Conservation (phyloP, 1,140 invertebrate species). For the Epicauta chinensis region DNA sequence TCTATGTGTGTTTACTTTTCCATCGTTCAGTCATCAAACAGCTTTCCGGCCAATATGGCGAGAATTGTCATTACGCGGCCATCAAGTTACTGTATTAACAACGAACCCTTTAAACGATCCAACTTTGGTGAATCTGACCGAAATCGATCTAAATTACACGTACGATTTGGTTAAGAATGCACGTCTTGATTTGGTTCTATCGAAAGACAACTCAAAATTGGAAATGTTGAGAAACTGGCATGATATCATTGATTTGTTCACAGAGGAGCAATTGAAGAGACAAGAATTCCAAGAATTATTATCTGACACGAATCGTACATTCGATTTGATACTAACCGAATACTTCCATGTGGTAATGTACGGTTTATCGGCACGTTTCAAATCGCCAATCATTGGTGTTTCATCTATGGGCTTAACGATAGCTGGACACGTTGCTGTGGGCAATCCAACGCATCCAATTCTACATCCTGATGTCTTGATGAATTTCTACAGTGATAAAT, state of each 20-base stretch:
- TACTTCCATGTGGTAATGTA: conserved; percentile 26
- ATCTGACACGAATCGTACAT: conserved; percentile 25
- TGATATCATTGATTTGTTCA: conserved; percentile 28
- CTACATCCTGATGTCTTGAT: conserved; percentile 40
- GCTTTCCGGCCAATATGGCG: conserved; percentile 40
- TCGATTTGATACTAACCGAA: conserved; percentile 35
- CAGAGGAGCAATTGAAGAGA: conserved; percentile 37
- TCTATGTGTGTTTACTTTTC: conserved; percentile 44
- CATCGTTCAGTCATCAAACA: conserved; percentile 51
- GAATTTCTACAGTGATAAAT: conserved; percentile 26
- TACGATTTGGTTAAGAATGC: conserved; percentile 5
- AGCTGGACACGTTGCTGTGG: conserved; percentile 29
- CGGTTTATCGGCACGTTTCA: conserved; percentile 22
- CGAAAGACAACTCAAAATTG: conserved; percentile 3
- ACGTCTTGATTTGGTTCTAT: neutral
- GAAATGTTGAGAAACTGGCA: neutral
- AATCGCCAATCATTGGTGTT: conserved; percentile 31
- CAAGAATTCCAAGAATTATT: conserved; percentile 37
- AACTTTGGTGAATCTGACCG: conserved; percentile 16
- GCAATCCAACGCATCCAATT: conserved; percentile 41
- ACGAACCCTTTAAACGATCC: conserved; percentile 21
- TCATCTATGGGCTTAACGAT: conserved; percentile 12
- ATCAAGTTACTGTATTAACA: conserved; percentile 18
- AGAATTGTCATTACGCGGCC: conserved; percentile 16
- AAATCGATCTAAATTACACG: conserved; percentile 13